Evolutionary conservation across 2,888 invertebrate genomes (phyloP).

Genomic region (Thecophora atra): DNA sequence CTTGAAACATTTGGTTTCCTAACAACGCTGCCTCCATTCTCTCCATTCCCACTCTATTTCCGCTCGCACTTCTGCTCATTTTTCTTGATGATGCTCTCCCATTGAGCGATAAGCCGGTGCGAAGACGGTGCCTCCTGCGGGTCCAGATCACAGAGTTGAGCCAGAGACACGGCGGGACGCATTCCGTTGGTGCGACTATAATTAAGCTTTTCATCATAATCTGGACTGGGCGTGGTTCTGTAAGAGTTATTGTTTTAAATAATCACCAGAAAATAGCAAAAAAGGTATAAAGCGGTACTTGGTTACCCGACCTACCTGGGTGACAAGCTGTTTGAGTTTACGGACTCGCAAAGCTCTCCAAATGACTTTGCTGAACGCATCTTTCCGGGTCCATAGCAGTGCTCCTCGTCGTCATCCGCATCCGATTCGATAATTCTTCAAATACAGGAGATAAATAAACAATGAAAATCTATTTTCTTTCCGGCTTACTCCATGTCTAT

Average conservation of each 20-base stretch:
- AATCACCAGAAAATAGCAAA: neutral
- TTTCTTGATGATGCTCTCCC: conserved; percentile 81
- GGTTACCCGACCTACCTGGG: conserved; percentile 47
- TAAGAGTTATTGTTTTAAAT: conserved; percentile 34
- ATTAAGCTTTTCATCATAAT: conserved; percentile 47
- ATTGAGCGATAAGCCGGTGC: conserved; percentile 78
- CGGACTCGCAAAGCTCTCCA: conserved; percentile 73
- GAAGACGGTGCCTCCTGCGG: conserved; percentile 78
- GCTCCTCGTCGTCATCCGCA: conserved; percentile 72
- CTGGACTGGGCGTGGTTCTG: conserved; percentile 58
- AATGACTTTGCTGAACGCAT: conserved; percentile 75
- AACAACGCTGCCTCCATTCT: neutral
- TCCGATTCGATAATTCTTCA: conserved; percentile 66
- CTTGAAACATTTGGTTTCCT: conserved; percentile 2
- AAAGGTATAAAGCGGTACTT: neutral
- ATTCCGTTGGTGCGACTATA: conserved; percentile 66
- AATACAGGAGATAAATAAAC: conserved; percentile 9
- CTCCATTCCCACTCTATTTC: conserved; percentile 10
- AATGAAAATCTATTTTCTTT: neutral
- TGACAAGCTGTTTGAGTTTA: conserved; percentile 57
- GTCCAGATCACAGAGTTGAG: conserved; percentile 74
- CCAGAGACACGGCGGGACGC: conserved; percentile 75
- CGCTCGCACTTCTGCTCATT: conserved; percentile 49
- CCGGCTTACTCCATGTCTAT: conserved; percentile 69
- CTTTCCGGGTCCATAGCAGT: conserved; percentile 71